These are phyloP conservation scores for Tiliqua scincoides DNA, from an alignment of 2,113 vertebrate species.

Conservation along the genomic window DNA sequence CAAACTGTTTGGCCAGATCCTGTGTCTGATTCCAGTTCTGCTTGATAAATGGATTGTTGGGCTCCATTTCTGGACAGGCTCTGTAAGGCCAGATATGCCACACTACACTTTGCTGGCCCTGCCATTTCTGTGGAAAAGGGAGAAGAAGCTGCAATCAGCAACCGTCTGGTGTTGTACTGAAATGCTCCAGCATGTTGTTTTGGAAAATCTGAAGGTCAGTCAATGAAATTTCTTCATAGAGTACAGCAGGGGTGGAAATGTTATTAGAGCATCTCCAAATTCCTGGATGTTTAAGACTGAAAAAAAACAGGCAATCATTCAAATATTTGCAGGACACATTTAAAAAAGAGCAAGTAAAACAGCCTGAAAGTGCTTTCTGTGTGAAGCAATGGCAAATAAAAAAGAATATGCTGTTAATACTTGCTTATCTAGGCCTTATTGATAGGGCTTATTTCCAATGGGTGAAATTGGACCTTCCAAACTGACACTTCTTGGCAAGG, in stretches of 20 bases:
- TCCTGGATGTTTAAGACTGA: background rate
- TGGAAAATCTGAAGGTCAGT: background rate
- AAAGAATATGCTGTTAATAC: background rate
- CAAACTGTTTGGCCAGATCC: background rate
- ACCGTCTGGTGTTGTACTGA: background rate
- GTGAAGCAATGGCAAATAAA: background rate
- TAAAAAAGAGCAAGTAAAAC: background rate
- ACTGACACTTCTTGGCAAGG: background rate
- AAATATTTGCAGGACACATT: background rate
- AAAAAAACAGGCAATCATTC: background rate
- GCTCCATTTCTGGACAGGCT: too few species aligned
- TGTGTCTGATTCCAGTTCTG: too few species aligned
- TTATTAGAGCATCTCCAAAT: background rate
- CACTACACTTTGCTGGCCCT: background rate
- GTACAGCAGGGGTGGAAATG: background rate
- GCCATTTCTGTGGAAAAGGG: background rate
- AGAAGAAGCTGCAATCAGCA: background rate
- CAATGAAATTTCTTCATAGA: background rate
- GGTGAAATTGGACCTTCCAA: background rate
- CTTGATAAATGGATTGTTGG: too few species aligned
- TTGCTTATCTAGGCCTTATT: background rate
- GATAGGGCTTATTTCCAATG: too few species aligned
- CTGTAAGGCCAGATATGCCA: background rate
- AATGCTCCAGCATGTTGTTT: background rate
- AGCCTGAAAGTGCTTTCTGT: background rate